Base-by-base conservation (phyloP, 2,888 invertebrate genomes). In the Tipula confusa region DNA sequence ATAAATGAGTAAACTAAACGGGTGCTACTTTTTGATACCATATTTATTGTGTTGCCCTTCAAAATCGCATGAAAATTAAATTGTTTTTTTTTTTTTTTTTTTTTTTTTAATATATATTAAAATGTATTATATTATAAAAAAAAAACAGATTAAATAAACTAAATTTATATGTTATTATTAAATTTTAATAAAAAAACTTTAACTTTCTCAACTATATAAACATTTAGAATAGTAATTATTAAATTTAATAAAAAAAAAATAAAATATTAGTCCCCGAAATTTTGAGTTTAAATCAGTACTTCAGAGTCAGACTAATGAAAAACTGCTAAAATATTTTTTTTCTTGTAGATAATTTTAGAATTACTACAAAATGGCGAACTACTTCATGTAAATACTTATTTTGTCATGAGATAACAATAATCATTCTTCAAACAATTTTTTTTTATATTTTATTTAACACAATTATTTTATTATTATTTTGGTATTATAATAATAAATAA, bases 21-120 rank as follows among this genome's bases (percentile, higher is more conserved):
- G 84, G 84, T 79, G 84, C 85, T 85, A 84, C 85, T 84, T 85
- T 83, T 85, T 84, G 83, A 83, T 31, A 80, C 80, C 80, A 80
- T 80, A 29, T 80, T 80, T 80, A 64, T 64, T 64, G 64, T 24
- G 64, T 24, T 64, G 64, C 64, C 64, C 64, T 64, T 64, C 64
- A 64, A 64, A 64, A 64, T 64, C 64, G 64, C 64, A 64, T 64
- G 24, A 64, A 64, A 64, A 64, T 64, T 64, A 64, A 64, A 64
- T 64, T 64, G 24, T 64, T 24, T 64, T 64, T 18, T 64, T 64
- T 64, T 64, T 64, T 64, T 38, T 64, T 64, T 64, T n/a, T n/a
- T n/a, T n/a, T n/a, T n/a, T n/a, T n/a, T n/a, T n/a, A n/a, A n/a
- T n/a, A n/a, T n/a, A n/a, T n/a, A n/a, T n/a, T n/a, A n/a, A 24